Base-by-base conservation (phyloP, 1,140 invertebrate genomes). In the Drosophila kikkawai region DNA sequence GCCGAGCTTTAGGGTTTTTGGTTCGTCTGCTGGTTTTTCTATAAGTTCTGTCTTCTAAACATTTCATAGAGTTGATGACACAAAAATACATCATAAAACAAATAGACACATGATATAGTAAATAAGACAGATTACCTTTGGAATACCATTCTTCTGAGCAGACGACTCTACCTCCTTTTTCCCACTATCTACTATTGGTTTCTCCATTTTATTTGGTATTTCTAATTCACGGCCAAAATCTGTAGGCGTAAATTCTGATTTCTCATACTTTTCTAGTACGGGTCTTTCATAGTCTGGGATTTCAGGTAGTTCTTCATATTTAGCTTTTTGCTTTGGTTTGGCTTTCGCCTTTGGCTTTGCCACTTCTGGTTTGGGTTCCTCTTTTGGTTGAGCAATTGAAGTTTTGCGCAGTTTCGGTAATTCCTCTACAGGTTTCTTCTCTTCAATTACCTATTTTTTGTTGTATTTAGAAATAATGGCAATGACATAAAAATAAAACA, bases 291-390 rank as follows among this genome's bases (percentile, higher is more conserved):
- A 95, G 93, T 96, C 96, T 26, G 96, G 95, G 75, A 96, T 96
- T 91, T 96, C 95, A n/a, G 96, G 96, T 57, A 96, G 93, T 26
- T 96, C 94, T 75, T 94, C 96, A 55, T 95, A 95, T 77, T 95
- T 94, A 63, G 94, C 92, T 39, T 94, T 94, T 56, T 93, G 93
- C 41, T 94, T 94, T 7, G 93, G 74, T 74, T 94, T 95, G 5
- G 94, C 87, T 92, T 95, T 95, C 41, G 93, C 87, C 82, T 94
- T 93, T 22, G 79, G 50, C 82, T 95, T 94, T 7, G 65, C 36
- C 19, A 67, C 37, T 32, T 93, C 92, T 1, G 58, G 32, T 26
- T 91, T 91, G 4, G 75, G 29, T 15, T 93, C 84, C 60, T 93
- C 92, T 61, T 92, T 91, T 8, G 74, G 68, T 47, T 70, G 45